These are phyloP conservation scores for Danio aesculapii DNA, from an alignment of 2,797 vertebrate genomes.

Conservation along the genomic window DNA sequence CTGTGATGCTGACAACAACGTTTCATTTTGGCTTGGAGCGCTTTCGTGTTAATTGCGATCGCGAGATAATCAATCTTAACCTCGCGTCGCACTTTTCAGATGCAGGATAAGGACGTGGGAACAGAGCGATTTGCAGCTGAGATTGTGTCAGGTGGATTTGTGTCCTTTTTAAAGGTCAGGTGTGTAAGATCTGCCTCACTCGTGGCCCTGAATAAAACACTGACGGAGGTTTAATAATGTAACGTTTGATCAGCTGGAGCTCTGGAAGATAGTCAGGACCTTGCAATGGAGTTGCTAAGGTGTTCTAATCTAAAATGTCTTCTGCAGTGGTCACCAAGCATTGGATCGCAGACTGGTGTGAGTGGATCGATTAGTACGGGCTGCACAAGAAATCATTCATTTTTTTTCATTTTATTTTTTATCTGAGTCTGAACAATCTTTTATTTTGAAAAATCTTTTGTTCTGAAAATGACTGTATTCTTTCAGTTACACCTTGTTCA, in stretches of 20 bases:
- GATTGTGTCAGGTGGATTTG: neutral
- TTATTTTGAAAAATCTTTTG: too few species aligned
- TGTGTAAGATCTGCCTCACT: neutral
- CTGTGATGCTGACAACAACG: constrained; percentile 31
- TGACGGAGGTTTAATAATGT: neutral
- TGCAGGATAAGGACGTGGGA: constrained; percentile 19
- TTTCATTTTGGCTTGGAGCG: constrained; percentile 19
- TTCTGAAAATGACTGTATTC: too few species aligned
- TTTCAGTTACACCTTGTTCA: too few species aligned
- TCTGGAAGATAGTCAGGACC: neutral
- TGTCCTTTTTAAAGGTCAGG: constrained; percentile 12
- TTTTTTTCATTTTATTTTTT: too few species aligned
- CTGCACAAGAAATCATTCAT: too few species aligned
- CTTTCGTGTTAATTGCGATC: constrained; percentile 43
- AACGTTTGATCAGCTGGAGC: too few species aligned
- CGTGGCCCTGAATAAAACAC: neutral
- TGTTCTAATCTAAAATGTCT: neutral
- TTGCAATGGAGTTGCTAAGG: neutral
- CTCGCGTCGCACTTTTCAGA: constrained; percentile 1
- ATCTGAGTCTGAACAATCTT: too few species aligned
- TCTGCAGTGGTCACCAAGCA: too few species aligned
- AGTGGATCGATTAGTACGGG: too few species aligned
- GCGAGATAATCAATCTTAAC: constrained; percentile 6
- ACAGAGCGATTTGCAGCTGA: neutral
- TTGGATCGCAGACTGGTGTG: too few species aligned